Evolutionary conservation across 1,140 invertebrate genomes (phyloP).

Genomic region (Semibalanus balanoides): DNA sequence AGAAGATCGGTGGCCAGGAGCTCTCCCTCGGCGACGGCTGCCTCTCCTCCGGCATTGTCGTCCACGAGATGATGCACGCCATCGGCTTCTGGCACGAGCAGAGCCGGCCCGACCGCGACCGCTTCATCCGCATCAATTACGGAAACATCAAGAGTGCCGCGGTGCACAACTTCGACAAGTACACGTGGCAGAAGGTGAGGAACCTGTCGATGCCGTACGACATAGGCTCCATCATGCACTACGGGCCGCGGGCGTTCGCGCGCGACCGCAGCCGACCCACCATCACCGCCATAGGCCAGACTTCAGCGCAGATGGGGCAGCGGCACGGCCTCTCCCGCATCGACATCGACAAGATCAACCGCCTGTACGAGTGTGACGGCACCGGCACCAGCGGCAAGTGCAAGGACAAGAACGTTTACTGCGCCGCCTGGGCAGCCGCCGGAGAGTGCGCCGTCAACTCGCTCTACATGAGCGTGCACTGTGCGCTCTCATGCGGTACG

Average conservation of each 20-base stretch:
- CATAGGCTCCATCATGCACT: conserved; percentile 36
- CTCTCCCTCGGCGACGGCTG: conserved; percentile 48
- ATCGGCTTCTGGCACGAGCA: conserved; percentile 29
- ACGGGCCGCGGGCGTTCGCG: conserved; percentile 38
- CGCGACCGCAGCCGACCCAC: conserved; percentile 34
- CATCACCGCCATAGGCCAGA: conserved; percentile 27
- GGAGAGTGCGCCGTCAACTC: neutral
- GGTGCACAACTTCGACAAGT: conserved; percentile 35
- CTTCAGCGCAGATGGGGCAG: conserved; percentile 31
- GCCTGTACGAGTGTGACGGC: conserved; percentile 30
- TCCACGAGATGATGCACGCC: conserved; percentile 33
- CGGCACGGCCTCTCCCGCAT: conserved; percentile 30
- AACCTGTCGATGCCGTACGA: no score
- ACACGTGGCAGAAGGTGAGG: no score
- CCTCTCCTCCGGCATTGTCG: conserved; percentile 36
- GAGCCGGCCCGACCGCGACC: conserved; percentile 23
- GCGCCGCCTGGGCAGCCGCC: no score
- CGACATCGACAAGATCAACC: conserved; percentile 35
- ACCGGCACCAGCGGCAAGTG: conserved; percentile 11
- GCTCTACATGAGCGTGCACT: neutral
- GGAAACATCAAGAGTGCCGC: conserved; percentile 60
- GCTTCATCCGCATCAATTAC: conserved; percentile 39
- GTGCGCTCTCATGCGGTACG: neutral
- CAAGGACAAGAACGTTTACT: conserved; percentile 12
- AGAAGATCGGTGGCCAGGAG: conserved; percentile 30